A percentile compares a stretch with the other conserved stretches of the same genome.
These are phyloP conservation scores for Eupithecia subfuscata DNA, from an alignment of 2,888 invertebrate species.

Conservation along the genomic window DNA sequence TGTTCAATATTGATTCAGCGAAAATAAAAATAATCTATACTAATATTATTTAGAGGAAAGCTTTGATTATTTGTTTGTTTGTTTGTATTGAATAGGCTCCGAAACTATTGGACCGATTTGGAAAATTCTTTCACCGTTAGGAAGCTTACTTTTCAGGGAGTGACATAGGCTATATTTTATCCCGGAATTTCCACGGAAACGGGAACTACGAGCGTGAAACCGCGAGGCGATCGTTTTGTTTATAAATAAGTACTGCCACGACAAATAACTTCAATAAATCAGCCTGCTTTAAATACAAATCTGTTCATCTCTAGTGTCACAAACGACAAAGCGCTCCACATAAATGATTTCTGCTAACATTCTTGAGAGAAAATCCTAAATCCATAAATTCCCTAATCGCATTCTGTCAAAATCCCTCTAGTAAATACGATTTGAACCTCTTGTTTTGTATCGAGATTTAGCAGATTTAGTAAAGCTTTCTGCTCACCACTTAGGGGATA, in stretches of 20 bases:
- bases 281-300: constrained; percentile 11
- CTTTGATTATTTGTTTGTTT: no score
- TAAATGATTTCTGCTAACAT: constrained; percentile 30
- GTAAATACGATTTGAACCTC: constrained; percentile 68
- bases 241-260: neutral
- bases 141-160: no score
- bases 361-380: constrained; percentile 35
- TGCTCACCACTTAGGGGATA: constrained; percentile 76
- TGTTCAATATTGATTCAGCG: neutral
- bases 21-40: no score
- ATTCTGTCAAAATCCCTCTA: constrained; percentile 64
- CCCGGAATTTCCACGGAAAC: no score
- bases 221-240: neutral
- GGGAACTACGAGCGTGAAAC: no score
- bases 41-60: no score
- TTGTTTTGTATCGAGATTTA: constrained; percentile 72
- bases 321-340: constrained; percentile 17
- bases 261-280: constrained; percentile 8
- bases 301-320: constrained; percentile 4
- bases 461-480: constrained; percentile 74
- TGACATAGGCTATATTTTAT: no score
- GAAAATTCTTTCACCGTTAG: no score
- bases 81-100: no score
- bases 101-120: no score
- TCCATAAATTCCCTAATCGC: constrained; percentile 60